Evolutionary conservation across 2,888 invertebrate genomes (phyloP).

Genomic region (Proisotoma minuta): DNA sequence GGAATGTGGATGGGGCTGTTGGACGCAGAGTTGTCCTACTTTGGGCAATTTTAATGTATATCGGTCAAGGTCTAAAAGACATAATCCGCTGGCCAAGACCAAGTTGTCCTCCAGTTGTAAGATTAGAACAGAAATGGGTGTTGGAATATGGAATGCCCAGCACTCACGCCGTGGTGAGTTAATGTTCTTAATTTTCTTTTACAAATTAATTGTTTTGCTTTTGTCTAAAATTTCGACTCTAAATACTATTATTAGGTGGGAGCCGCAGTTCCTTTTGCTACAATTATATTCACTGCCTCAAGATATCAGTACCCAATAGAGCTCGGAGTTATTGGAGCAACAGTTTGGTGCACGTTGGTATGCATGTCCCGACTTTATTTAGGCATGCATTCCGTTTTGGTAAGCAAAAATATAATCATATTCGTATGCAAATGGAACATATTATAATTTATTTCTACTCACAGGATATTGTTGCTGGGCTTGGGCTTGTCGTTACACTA

Average conservation of each 20-base stretch:
- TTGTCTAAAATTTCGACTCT: no score
- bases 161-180: slow-evolving; percentile 83
- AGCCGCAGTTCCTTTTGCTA: slow-evolving; percentile 78
- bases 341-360: slow-evolving; percentile 65
- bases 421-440: not conserved
- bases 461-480: slow-evolving; percentile 76
- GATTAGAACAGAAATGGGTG: slow-evolving; percentile 81
- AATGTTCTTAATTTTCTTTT: no score
- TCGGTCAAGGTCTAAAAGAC: slow-evolving; percentile 87
- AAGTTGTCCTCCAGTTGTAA: slow-evolving; percentile 70
- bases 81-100: slow-evolving; percentile 82
- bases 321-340: slow-evolving; percentile 52
- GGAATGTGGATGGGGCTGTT: slow-evolving; percentile 86
- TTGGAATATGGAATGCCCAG: slow-evolving; percentile 93
- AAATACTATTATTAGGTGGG: no score
- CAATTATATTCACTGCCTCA: slow-evolving; percentile 72
- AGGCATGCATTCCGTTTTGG: slow-evolving; percentile 88
- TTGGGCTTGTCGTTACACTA: slow-evolving; percentile 63
- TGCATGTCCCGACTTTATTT: slow-evolving; percentile 81
- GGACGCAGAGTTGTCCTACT: slow-evolving; percentile 75
- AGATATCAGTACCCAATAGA: slow-evolving; percentile 61
- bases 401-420: slow-evolving; percentile 53
- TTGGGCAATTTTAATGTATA: slow-evolving; percentile 78
- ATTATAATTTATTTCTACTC: slow-evolving; percentile 1
- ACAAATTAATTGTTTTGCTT: no score